Conservation (phyloP, 2,797 vertebrate genomes). For the Poecile montanus region DNA sequence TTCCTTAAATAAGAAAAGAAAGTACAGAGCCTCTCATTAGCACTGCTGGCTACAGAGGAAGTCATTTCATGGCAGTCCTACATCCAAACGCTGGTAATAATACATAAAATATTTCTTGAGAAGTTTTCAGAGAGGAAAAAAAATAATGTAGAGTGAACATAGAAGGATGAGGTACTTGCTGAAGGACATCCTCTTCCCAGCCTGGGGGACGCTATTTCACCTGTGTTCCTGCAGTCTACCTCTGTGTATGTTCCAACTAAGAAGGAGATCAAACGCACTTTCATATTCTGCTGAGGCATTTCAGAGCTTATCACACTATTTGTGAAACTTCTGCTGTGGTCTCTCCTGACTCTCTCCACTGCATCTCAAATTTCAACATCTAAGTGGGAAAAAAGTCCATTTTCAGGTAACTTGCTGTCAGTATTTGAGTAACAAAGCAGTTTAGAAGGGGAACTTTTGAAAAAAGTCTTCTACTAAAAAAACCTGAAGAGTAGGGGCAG, state of each 20-base stretch:
- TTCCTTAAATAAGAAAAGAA: not conserved
- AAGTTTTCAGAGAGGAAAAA: not conserved
- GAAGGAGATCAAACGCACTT: constrained; percentile 7
- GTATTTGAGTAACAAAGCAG: not conserved
- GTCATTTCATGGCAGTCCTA: not conserved
- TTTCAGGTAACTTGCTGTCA: not conserved
- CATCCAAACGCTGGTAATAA: not conserved
- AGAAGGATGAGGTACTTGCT: not conserved
- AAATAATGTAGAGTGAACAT: not conserved
- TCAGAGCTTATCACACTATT: not conserved
- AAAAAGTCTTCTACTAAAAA: not conserved
- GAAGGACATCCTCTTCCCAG: not conserved
- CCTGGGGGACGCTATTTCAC: not conserved
- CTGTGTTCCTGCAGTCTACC: not conserved
- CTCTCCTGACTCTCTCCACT: not conserved
- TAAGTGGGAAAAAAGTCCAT: not conserved
- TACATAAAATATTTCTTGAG: not conserved
- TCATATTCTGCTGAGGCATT: constrained; percentile 13
- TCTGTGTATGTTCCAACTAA: not conserved
- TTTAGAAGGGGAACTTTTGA: not conserved
- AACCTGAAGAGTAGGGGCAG: not conserved
- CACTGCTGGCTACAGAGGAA: not conserved
- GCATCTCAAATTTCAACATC: not conserved
- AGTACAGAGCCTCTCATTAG: not conserved
- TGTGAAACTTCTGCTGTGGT: not conserved